Evolutionary conservation across 2,113 vertebrate genomes (phyloP).

Genomic region (Pongo abelii): DNA sequence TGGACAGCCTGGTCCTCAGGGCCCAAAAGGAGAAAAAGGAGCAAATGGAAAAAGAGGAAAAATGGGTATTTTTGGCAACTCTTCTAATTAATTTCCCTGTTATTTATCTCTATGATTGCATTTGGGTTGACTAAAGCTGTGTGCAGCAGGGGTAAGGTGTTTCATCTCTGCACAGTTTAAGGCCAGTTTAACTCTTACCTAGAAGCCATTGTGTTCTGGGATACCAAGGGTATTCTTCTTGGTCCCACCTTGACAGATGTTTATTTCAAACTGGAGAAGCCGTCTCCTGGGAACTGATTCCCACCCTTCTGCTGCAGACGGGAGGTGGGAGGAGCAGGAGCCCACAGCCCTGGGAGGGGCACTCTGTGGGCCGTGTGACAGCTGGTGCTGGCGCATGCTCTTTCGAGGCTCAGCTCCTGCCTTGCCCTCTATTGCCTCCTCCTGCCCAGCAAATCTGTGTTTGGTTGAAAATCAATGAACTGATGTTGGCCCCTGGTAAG

Average conservation of each 20-base stretch:
- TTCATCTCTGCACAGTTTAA: not conserved
- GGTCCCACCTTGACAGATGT: not conserved
- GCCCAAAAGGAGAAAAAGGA: conserved; percentile 93
- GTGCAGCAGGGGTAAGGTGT: not conserved
- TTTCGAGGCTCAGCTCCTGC: not conserved
- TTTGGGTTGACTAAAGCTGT: not conserved
- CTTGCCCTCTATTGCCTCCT: not conserved
- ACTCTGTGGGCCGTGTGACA: not conserved
- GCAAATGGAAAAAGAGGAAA: conserved; percentile 88
- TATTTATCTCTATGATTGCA: not conserved
- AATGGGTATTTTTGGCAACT: conserved; percentile 80
- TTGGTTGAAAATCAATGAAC: not conserved
- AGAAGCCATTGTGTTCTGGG: not conserved
- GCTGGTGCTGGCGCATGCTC: not conserved
- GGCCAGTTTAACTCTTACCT: not conserved
- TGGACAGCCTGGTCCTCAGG: conserved; percentile 89
- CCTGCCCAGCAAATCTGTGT: not conserved
- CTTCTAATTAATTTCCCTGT: not conserved
- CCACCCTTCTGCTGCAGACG: not conserved
- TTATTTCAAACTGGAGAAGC: not conserved
- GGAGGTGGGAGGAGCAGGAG: not conserved
- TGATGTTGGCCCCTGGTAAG: not conserved
- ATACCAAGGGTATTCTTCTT: not conserved
- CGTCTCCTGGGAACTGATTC: not conserved
- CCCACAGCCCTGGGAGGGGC: not conserved